Evolutionary conservation across 2,888 invertebrate genomes (phyloP).

Genomic region (Meloe dianella): DNA sequence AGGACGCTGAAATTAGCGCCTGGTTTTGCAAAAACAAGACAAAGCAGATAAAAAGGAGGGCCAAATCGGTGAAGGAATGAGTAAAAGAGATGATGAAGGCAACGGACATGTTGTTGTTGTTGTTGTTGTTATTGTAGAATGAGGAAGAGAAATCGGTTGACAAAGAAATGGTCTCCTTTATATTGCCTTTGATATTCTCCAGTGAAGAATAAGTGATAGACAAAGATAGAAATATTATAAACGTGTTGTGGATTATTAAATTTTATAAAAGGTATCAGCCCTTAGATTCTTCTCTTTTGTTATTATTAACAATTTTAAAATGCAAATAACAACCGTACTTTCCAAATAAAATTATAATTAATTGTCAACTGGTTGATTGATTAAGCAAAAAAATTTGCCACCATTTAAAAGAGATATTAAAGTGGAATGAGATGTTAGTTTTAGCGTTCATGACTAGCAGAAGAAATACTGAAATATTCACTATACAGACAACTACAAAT

Average conservation of each 20-base stretch:
- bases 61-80: background rate
- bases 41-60: conserved; percentile 31
- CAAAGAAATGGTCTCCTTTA: conserved; percentile 37
- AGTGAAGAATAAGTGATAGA: background rate
- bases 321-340: too few relatives aligned
- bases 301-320: too few relatives aligned
- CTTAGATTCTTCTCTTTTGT: too few relatives aligned
- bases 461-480: conserved; percentile 45
- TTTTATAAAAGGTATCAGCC: conserved; percentile 45
- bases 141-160: conserved; percentile 41
- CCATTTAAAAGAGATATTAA: too few relatives aligned
- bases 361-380: too few relatives aligned
- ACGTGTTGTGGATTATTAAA: conserved; percentile 51
- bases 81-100: background rate
- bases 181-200: conserved; percentile 50
- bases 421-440: too few relatives aligned
- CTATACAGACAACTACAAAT: conserved; percentile 52
- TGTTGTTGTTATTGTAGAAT: conserved; percentile 2
- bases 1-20: conserved; percentile 53
- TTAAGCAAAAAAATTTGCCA: too few relatives aligned
- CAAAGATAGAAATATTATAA: conserved; percentile 40
- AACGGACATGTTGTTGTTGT: background rate
- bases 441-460: too few relatives aligned
- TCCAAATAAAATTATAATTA: too few relatives aligned
- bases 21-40: conserved; percentile 50